Percentiles rank a stretch among this genome's conserved stretches.
These are phyloP conservation scores for Peromyscus leucopus DNA, from an alignment of 2,113 vertebrate genomes.

Conservation along the genomic window DNA sequence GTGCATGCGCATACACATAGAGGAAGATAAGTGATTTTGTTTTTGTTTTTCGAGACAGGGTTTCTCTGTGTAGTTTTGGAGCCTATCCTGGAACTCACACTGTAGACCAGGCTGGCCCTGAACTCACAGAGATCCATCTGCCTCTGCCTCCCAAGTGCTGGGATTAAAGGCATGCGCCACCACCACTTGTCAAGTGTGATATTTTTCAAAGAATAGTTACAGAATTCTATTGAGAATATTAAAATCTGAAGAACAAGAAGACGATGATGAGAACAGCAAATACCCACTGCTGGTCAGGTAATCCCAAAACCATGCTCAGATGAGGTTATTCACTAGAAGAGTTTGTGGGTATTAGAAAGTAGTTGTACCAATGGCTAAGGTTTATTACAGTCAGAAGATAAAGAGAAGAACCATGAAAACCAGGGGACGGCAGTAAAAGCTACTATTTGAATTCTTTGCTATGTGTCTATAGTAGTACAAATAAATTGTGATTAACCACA, in stretches of 20 bases:
- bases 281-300: not conserved
- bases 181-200: not conserved
- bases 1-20: not conserved
- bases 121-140: not conserved
- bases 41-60: not conserved
- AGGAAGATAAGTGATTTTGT: not conserved
- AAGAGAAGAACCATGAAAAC: not conserved
- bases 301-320: not conserved
- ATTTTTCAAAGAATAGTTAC: not conserved
- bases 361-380: not conserved
- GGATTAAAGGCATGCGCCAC: not conserved
- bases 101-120: not conserved
- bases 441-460: not conserved
- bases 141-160: not conserved
- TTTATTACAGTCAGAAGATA: constrained; percentile 5
- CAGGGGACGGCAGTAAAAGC: not conserved
- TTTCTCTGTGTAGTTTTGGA: not conserved
- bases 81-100: not conserved
- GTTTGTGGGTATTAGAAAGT: not conserved
- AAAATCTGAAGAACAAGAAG: not conserved
- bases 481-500: not conserved
- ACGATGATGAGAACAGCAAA: not conserved
- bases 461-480: not conserved
- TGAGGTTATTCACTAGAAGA: not conserved
- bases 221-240: not conserved